Conservation (phyloP, 92 coral and sea anemone genomes). For the Galaxea fascicularis region DNA sequence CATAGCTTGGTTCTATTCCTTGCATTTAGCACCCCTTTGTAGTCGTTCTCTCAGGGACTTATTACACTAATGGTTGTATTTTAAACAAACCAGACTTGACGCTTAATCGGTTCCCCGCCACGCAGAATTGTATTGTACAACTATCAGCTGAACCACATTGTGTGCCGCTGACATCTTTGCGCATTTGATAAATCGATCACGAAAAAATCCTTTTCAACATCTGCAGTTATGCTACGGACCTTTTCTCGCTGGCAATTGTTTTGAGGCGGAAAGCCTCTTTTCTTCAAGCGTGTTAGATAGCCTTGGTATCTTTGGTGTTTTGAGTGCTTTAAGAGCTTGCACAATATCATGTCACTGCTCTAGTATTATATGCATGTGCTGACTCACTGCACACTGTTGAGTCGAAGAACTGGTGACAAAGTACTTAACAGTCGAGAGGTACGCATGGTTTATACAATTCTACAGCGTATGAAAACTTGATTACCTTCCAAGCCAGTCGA, state of each 20-base stretch:
- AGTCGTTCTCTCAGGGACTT: neutral
- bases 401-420: neutral
- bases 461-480: neutral
- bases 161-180: neutral
- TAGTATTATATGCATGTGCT: neutral
- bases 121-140: neutral
- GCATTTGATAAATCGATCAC: neutral
- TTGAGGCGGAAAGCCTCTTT: constrained; percentile 6
- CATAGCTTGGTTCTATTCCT: neutral
- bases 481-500: neutral
- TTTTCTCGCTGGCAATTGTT: neutral
- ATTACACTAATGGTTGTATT: constrained; percentile 7
- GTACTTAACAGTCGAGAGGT: neutral
- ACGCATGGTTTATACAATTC: neutral
- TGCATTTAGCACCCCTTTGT: neutral
- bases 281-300: neutral
- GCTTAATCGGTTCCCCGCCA: neutral
- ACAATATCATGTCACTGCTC: neutral
- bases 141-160: neutral
- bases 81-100: constrained; percentile 14
- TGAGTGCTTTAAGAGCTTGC: constrained; percentile 10
- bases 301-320: neutral
- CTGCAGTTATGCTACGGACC: neutral
- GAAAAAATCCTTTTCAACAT: neutral
- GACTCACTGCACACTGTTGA: neutral